phyloP scores from a whole-genome alignment of 2,888 invertebrate genomes.

The Aelia acuminata region DNA sequence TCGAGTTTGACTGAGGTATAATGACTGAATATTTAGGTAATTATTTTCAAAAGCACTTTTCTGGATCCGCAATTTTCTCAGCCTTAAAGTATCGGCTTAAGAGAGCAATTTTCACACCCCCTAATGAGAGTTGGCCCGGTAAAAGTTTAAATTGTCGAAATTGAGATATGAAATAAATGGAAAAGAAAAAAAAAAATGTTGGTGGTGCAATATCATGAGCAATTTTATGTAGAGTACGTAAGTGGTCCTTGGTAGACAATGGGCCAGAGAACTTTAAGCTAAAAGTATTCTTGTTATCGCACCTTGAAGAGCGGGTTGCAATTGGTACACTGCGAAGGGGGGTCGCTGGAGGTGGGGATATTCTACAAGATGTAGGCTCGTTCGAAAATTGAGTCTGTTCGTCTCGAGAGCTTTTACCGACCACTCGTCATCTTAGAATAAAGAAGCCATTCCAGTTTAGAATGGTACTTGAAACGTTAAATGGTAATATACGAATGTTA shows the following conservation, averaged over 20 bases:
- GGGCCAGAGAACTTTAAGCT: neutral
- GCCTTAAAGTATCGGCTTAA: neutral
- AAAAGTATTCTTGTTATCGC: neutral
- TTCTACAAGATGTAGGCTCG: neutral
- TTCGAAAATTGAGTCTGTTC: neutral
- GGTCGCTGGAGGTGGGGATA: too few relatives aligned
- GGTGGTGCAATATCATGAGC: neutral
- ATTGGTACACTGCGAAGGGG: neutral
- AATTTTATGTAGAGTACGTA: neutral
- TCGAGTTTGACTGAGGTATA: too few relatives aligned
- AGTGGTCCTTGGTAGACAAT: constrained; percentile 14
- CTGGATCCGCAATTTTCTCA: neutral
- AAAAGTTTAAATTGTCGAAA: neutral
- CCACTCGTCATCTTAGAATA: neutral
- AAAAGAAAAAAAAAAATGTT: neutral
- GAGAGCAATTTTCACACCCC: neutral
- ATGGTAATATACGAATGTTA: neutral
- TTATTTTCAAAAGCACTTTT: neutral
- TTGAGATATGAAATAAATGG: neutral
- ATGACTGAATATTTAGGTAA: neutral
- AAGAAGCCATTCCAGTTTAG: neutral
- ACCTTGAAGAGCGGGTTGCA: neutral
- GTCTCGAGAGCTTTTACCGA: constrained; percentile 11
- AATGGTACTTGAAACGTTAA: neutral
- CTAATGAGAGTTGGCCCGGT: neutral